Evolutionary conservation across 2,888 invertebrate species (phyloP), one percentile per base, ranked within the genome.

Genomic region (Chironomus tentans): DNA sequence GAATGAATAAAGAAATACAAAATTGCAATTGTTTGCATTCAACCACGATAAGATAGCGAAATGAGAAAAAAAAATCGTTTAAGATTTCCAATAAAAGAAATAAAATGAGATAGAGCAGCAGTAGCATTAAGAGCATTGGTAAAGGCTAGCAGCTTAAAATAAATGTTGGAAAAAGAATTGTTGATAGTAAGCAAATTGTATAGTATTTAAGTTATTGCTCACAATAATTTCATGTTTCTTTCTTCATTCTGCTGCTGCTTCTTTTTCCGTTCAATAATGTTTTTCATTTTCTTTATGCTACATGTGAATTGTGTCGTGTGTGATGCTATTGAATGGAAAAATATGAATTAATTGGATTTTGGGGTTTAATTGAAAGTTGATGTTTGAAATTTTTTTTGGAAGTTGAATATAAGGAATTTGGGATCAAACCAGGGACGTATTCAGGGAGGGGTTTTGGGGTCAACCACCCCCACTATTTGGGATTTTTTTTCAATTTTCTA

Each of bases 191-290:
- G 62, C 65, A 74, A 68, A 74, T 74, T 74, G 74, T 72, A 22
- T 18, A 62, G 73, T 65, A 65, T 73, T 73, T 73, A 73, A 73
- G 73, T 73, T 73, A 65, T 73, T 73, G 73, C 62, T 65, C 38
- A 62, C 28, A 68, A 68, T 38, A 13, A 15, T 18, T 73, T 73
- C 21, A 22, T 62, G 38, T 38, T 28, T 38, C 38, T 38, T 10
- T 38, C 15, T 50, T 50, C 48, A n/a, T 48, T 48, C 10, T 38
- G 7, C 38, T 38, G 7, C 38, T 38, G 38, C 38, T 38, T 38
- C 38, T 38, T 38, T 38, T 38, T 38, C 10, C 38, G 38, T 38
- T 10, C 38, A 38, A 38, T 38, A 38, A 38, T 38, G 38, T 10
- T 38, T 38, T 38, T 10, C 10, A 38, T 38, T 38, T 38, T 10